Percentiles rank a stretch among this genome's conserved stretches.
Evolutionary conservation across 2,888 invertebrate species (phyloP).

Genomic region (Furcula furcula): DNA sequence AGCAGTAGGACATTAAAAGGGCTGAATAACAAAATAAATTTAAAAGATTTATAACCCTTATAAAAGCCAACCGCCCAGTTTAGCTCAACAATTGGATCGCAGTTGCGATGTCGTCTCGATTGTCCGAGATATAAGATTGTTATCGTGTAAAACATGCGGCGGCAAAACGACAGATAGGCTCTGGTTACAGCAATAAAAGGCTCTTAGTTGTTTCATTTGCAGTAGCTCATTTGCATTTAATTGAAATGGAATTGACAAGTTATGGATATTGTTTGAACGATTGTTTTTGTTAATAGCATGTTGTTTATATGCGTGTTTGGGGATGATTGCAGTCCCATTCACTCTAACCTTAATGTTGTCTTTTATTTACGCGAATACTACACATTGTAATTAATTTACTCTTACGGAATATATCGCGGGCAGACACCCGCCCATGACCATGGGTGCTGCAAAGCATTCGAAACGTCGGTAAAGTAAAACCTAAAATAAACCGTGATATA

Average conservation of each 20-base stretch:
- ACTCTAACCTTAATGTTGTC: no score
- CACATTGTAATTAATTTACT: no score
- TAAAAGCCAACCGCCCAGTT: constrained; percentile 49
- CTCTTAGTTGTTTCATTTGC: constrained; percentile 14
- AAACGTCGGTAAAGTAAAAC: no score
- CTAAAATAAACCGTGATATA: no score
- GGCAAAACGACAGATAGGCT: constrained; percentile 13
- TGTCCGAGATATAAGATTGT: constrained; percentile 49
- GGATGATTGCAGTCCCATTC: no score
- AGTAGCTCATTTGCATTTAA: constrained; percentile 13
- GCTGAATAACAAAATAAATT: constrained; percentile 1
- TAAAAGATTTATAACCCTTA: constrained; percentile 20
- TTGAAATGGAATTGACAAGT: constrained; percentile 2
- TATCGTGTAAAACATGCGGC: constrained; percentile 35
- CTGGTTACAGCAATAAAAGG: constrained; percentile 17
- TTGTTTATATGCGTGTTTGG: constrained; percentile 1
- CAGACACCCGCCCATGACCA: no score
- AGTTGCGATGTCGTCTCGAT: constrained; percentile 44
- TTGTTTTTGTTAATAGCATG: not conserved
- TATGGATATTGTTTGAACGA: constrained; percentile 1
- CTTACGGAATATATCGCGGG: no score
- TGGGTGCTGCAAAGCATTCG: no score
- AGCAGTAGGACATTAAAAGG: constrained; percentile 1
- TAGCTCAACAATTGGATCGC: constrained; percentile 44
- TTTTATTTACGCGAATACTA: no score